A percentile compares a stretch with the other conserved stretches of the same genome.
These are phyloP conservation scores for Sphenodon punctatus DNA, from an alignment of 2,797 vertebrate genomes.

Conservation along the genomic window DNA sequence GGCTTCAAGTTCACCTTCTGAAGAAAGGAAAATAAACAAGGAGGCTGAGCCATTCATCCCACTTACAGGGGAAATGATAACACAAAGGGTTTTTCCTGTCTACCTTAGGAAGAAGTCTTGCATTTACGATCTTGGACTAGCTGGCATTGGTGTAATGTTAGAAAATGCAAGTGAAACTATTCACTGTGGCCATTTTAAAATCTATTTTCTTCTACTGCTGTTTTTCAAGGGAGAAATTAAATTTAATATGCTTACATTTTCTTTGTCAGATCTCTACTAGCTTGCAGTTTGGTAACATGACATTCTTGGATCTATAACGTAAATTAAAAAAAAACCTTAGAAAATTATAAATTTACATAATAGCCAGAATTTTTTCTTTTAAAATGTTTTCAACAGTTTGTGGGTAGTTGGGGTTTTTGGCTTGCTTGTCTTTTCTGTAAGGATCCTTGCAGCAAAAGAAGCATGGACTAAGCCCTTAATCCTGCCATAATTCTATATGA, in stretches of 20 bases:
- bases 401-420: not conserved
- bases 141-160: not conserved
- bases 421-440: not conserved
- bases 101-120: not conserved
- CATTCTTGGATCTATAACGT: constrained; percentile 67
- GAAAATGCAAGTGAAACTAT: not conserved
- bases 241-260: constrained; percentile 63
- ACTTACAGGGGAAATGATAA: not conserved
- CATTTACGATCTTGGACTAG: not conserved
- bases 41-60: not conserved
- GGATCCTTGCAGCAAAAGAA: not conserved
- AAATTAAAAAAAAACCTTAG: constrained; percentile 41
- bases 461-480: not conserved
- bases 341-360: not conserved
- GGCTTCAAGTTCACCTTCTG: not conserved
- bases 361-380: not conserved
- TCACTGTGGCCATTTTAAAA: not conserved
- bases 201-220: not conserved
- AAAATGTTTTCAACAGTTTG: no score
- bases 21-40: not conserved
- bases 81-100: not conserved
- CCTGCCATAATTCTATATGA: not conserved
- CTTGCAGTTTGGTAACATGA: constrained; percentile 36
- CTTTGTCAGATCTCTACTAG: constrained; percentile 28
- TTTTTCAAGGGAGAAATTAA: not conserved